These are phyloP conservation scores for Phoebastria nigripes DNA, from an alignment of 2,797 vertebrate genomes.

Conservation along the genomic window DNA sequence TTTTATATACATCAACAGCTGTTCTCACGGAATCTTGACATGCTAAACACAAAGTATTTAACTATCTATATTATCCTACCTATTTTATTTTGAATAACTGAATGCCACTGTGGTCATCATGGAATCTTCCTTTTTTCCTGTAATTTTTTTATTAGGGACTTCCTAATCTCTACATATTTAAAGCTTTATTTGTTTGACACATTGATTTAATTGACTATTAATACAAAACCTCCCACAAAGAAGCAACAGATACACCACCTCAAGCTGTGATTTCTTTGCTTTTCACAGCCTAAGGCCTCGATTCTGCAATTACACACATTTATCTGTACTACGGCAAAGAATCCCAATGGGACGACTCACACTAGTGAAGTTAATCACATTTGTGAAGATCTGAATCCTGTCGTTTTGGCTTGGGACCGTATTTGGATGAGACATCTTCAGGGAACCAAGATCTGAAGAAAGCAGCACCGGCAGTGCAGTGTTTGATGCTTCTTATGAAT, in stretches of 20 bases:
- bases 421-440: neutral
- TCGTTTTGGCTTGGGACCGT: neutral
- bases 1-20: neutral
- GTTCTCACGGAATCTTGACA: neutral
- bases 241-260: neutral
- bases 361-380: neutral
- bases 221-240: slow-evolving; percentile 17
- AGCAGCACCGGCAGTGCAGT: neutral
- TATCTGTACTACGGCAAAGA: neutral
- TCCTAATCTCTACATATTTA: neutral
- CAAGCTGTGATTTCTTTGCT: slow-evolving; percentile 3
- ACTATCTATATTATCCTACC: neutral
- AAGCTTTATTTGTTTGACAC: slow-evolving; percentile 30
- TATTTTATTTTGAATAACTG: neutral
- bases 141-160: neutral
- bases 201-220: neutral
- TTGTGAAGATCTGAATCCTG: neutral
- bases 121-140: neutral
- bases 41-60: neutral
- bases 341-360: neutral
- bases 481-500: neutral
- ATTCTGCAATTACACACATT: slow-evolving; percentile 21
- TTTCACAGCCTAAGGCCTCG: neutral
- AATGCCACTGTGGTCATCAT: accelerated
- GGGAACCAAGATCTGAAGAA: neutral